Conservation (phyloP, 2,797 vertebrate genomes). For the Epinephelus malabaricus region DNA sequence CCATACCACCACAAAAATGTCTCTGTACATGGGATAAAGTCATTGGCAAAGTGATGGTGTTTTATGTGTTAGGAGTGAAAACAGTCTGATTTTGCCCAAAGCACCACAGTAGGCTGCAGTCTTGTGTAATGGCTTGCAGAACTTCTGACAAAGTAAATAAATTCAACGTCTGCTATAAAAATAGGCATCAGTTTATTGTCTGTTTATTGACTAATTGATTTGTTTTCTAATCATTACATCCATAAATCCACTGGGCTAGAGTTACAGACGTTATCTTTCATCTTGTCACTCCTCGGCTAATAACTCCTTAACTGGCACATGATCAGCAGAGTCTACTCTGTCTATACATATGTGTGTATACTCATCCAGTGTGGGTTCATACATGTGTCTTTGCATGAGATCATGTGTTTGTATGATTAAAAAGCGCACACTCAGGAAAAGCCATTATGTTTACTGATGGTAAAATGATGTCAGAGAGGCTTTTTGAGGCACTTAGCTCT, state of each 20-base stretch:
- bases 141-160: too few species aligned
- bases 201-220: conserved; percentile 9
- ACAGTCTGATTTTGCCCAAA: too few species aligned
- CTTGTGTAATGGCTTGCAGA: too few species aligned
- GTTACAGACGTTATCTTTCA: conserved; percentile 17
- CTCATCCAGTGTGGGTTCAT: neutral
- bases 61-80: too few species aligned
- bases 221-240: neutral
- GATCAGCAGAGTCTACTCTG: neutral
- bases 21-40: too few species aligned
- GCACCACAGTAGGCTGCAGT: too few species aligned
- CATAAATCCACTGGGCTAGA: neutral
- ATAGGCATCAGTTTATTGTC: neutral
- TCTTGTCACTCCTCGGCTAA: conserved; percentile 17
- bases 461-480: conserved; percentile 74
- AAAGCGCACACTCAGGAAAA: conserved; percentile 67
- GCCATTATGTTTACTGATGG: conserved; percentile 75
- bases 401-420: conserved; percentile 25
- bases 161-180: neutral
- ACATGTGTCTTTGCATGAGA: conserved; percentile 10
- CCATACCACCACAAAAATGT: too few species aligned
- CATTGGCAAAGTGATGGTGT: too few species aligned
- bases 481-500: conserved; percentile 80
- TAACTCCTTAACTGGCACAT: conserved; percentile 26
- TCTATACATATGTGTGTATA: neutral